Evolutionary conservation across 2,888 invertebrate species (phyloP).

Genomic region (Kryphioiulus occultus): DNA sequence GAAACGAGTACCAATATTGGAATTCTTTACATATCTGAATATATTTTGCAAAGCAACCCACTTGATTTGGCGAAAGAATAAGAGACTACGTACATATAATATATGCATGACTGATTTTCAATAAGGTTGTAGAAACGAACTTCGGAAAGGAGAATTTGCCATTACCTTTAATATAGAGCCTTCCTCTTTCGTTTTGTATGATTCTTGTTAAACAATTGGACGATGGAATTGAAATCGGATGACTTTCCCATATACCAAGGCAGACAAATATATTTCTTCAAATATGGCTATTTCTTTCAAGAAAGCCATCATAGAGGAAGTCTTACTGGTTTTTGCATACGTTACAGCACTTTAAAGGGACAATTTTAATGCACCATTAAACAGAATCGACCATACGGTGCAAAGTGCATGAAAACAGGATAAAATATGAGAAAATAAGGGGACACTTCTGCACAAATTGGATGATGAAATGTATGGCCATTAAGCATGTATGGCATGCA

Average conservation of each 20-base stretch:
- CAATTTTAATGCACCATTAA: background rate
- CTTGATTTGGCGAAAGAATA: background rate
- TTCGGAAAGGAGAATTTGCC: background rate
- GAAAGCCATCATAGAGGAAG: background rate
- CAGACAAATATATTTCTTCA: background rate
- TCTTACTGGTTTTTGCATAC: background rate
- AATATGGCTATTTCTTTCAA: background rate
- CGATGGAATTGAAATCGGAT: background rate
- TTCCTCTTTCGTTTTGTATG: background rate
- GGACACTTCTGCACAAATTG: background rate
- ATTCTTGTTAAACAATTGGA: background rate
- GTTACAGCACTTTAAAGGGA: background rate
- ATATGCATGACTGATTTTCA: background rate
- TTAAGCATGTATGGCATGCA: background rate
- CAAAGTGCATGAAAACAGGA: background rate
- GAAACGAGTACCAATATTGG: background rate
- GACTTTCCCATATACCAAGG: background rate
- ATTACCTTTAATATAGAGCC: background rate
- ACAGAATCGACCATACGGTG: background rate
- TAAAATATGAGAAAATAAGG: background rate
- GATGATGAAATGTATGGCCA: background rate
- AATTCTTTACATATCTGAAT: background rate
- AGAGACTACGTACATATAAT: background rate
- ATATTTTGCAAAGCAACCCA: background rate
- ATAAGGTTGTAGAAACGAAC: background rate